These are phyloP conservation scores for Capitella teleta DNA, from an alignment of 1,140 invertebrate species.

Conservation along the genomic window DNA sequence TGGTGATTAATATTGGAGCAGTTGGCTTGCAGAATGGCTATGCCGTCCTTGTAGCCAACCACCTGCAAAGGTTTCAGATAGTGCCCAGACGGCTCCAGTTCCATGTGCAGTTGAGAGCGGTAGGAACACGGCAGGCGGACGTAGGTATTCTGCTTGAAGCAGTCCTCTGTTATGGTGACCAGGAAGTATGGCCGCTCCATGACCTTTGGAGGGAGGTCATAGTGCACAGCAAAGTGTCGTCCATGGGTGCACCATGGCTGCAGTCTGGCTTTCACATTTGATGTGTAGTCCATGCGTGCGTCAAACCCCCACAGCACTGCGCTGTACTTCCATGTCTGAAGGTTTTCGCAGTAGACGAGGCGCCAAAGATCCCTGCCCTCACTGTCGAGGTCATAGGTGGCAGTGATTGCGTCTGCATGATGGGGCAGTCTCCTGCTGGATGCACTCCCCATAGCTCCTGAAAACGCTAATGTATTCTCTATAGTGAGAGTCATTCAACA, in stretches of 20 bases:
- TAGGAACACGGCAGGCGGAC: slow-evolving; percentile 10
- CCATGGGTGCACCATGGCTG: slow-evolving; percentile 14
- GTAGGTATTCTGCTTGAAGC: slow-evolving; percentile 13
- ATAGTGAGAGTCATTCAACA: too few species aligned
- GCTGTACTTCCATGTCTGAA: slow-evolving; percentile 12
- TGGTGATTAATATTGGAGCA: too few species aligned
- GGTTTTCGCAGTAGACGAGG: slow-evolving; percentile 6
- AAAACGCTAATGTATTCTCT: too few species aligned
- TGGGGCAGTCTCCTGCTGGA: too few species aligned
- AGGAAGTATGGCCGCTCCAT: slow-evolving; percentile 11
- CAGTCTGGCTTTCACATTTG: slow-evolving; percentile 12
- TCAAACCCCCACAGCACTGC: slow-evolving; percentile 15
- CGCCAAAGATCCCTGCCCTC: too few species aligned
- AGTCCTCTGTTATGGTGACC: slow-evolving; percentile 10
- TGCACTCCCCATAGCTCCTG: too few species aligned
- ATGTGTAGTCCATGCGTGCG: slow-evolving; percentile 12
- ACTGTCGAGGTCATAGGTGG: too few species aligned
- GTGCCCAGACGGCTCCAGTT: slow-evolving; percentile 12
- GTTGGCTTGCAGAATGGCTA: slow-evolving; percentile 12
- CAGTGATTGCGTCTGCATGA: too few species aligned
- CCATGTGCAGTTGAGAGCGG: slow-evolving; percentile 7
- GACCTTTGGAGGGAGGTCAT: slow-evolving; percentile 10
- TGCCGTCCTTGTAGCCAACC: slow-evolving; percentile 13
- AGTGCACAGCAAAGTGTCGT: slow-evolving; percentile 9
- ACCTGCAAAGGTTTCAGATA: slow-evolving; percentile 13